Evolutionary conservation across 2,113 vertebrate genomes (phyloP).

Genomic region (Bos javanicus): DNA sequence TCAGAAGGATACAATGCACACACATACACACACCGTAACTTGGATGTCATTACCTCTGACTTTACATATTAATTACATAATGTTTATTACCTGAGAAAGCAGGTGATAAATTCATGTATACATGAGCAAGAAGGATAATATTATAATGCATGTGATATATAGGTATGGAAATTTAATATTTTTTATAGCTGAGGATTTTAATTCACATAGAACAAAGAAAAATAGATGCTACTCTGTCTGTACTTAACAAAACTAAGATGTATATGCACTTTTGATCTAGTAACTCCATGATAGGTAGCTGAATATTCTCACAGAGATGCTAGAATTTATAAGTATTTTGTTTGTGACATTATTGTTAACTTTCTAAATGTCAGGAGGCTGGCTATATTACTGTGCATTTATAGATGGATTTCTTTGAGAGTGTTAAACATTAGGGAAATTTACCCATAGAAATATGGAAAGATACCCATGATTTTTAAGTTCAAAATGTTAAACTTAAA

Average conservation of each 20-base stretch:
- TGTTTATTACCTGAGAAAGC: not conserved
- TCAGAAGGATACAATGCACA: not conserved
- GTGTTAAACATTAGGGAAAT: not conserved
- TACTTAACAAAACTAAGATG: not conserved
- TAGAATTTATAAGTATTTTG: not conserved
- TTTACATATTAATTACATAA: not conserved
- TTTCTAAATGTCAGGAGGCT: not conserved
- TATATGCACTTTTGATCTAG: not conserved
- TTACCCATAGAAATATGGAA: not conserved
- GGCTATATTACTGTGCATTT: not conserved
- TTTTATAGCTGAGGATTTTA: not conserved
- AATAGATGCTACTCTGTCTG: not conserved
- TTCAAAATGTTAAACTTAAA: not conserved
- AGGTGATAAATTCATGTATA: not conserved
- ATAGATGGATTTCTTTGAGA: not conserved
- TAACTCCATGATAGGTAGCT: not conserved
- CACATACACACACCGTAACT: not conserved
- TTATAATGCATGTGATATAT: not conserved
- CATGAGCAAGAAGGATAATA: not conserved
- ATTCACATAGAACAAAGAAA: not conserved
- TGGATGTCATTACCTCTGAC: not conserved
- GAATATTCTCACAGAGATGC: not conserved
- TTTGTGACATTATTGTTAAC: not conserved
- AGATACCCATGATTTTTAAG: not conserved
- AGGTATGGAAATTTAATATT: not conserved